A percentile compares a stretch with the other conserved stretches of the same genome.
phyloP scores from a whole-genome alignment of 2,888 invertebrate species.

The Drepanosiphum platanoidis region DNA sequence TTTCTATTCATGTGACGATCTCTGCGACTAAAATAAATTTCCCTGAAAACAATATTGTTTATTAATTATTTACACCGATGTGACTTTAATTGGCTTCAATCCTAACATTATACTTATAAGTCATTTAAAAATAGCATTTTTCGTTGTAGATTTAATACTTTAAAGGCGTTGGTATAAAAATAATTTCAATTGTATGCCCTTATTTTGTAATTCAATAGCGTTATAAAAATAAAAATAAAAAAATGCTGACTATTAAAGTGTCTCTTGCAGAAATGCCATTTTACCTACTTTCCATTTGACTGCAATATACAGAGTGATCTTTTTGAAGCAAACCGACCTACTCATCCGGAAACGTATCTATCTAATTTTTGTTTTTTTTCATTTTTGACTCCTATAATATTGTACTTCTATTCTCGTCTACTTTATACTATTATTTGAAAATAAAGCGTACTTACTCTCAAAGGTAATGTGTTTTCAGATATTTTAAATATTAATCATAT shows the following conservation, averaged over 20 bases:
- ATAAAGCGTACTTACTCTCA: too few species aligned
- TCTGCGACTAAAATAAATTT: too few species aligned
- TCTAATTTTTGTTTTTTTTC: background rate
- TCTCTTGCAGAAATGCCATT: background rate
- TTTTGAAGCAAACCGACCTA: background rate
- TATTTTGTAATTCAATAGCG: conserved; percentile 16
- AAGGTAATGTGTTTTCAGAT: too few species aligned
- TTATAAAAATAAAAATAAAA: background rate
- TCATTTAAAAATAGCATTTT: too few species aligned
- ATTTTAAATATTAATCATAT: too few species aligned
- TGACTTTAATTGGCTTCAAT: too few species aligned
- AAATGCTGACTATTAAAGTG: background rate
- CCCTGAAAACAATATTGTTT: too few species aligned
- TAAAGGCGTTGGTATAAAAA: background rate
- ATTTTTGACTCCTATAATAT: background rate
- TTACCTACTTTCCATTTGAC: conserved; percentile 3
- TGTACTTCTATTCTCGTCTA: too few species aligned
- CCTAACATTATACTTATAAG: too few species aligned
- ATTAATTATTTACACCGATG: too few species aligned
- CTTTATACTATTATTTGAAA: background rate
- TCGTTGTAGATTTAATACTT: too few species aligned
- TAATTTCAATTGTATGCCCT: background rate
- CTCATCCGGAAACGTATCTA: background rate
- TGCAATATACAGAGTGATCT: background rate
- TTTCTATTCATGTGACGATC: too few species aligned